Percentiles rank a stretch among this genome's conserved stretches.
Conservation (phyloP, 2,113 vertebrate species). For the Myotis lucifugus region DNA sequence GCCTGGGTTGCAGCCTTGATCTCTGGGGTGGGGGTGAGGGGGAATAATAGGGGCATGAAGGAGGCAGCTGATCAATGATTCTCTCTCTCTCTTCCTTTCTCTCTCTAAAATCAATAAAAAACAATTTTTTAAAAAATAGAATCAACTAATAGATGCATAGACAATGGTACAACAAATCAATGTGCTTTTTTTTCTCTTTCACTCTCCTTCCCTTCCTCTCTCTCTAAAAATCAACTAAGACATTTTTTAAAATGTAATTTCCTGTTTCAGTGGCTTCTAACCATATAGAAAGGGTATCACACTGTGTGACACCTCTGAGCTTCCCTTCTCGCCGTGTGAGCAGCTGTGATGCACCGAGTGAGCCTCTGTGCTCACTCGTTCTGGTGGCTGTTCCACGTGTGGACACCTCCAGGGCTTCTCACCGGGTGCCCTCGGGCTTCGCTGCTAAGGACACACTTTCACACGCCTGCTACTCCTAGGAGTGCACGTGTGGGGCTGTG, state of each 20-base stretch:
- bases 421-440: not conserved
- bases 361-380: too few species aligned
- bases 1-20: not conserved
- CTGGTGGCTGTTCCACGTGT: fast-evolving
- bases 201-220: not conserved
- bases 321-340: fast-evolving
- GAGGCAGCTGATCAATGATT: not conserved
- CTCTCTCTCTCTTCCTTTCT: not conserved
- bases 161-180: too few species aligned
- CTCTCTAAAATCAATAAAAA: too few species aligned
- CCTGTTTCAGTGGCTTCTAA: not conserved
- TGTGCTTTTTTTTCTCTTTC: too few species aligned
- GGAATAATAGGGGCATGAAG: not conserved
- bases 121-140: too few species aligned
- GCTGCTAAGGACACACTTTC: too few species aligned
- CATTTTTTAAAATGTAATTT: not conserved
- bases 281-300: fast-evolving
- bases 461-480: fast-evolving
- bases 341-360: fast-evolving
- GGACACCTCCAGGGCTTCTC: not conserved
- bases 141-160: too few species aligned
- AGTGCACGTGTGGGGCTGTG: fast-evolving
- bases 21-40: too few species aligned
- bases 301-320: fast-evolving
- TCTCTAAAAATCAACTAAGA: not conserved